These are phyloP conservation scores for Ennomos erosarius DNA, from an alignment of 2,888 invertebrate species.

Conservation along the genomic window DNA sequence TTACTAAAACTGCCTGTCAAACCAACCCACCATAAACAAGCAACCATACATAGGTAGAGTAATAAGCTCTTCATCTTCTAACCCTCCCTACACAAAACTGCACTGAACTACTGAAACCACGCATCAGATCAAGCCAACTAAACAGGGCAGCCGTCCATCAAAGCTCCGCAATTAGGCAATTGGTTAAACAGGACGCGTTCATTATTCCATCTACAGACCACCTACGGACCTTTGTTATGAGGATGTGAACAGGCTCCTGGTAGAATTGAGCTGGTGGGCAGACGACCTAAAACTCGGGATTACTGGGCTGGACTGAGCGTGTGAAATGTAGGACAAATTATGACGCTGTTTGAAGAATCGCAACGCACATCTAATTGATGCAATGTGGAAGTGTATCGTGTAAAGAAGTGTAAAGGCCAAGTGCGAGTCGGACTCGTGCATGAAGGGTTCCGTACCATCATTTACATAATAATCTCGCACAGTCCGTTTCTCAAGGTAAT, in stretches of 20 bases:
- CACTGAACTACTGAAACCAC: not conserved
- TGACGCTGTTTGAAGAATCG: not conserved
- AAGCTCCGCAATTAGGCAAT: conserved; percentile 57
- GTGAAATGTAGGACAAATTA: conserved; percentile 15
- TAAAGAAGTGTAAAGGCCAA: too few species aligned
- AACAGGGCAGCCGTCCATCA: conserved; percentile 48
- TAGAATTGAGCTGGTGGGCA: conserved; percentile 22
- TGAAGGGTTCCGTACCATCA: too few species aligned
- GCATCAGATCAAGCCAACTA: conserved; percentile 23
- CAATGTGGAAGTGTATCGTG: too few species aligned
- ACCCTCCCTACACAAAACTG: too few species aligned
- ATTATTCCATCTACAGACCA: conserved; percentile 52
- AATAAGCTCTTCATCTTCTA: too few species aligned
- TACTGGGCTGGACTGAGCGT: conserved; percentile 11
- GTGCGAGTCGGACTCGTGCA: too few species aligned
- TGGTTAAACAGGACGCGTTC: conserved; percentile 57
- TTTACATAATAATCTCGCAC: too few species aligned
- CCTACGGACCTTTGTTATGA: conserved; percentile 56
- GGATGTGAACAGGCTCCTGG: conserved; percentile 56
- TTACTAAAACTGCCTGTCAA: too few species aligned
- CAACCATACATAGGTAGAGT: too few species aligned
- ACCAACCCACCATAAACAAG: too few species aligned
- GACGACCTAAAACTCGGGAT: conserved; percentile 20
- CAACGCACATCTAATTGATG: too few species aligned
- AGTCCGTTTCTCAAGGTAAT: too few species aligned